Evolutionary conservation across 2,113 vertebrate species (phyloP).

Genomic region (Bombycilla garrulus): DNA sequence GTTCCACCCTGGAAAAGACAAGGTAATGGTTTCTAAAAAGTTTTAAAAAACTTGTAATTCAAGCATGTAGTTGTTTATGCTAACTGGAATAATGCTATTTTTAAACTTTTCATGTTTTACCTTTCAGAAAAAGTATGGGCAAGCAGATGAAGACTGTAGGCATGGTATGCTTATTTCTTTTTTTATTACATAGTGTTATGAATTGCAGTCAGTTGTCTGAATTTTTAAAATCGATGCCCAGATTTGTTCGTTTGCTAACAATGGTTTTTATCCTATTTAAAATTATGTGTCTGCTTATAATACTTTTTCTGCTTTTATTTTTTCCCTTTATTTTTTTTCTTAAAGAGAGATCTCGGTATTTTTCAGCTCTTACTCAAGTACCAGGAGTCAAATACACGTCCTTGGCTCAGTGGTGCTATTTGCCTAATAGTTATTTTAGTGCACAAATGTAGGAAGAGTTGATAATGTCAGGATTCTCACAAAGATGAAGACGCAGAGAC

Average conservation of each 20-base stretch:
- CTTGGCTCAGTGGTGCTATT: not conserved
- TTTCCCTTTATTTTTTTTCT: rapidly evolving
- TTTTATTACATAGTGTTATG: conserved; percentile 33
- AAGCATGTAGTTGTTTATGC: conserved; percentile 30
- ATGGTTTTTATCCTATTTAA: not conserved
- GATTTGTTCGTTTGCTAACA: conserved; percentile 4
- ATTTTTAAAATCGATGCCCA: conserved; percentile 10
- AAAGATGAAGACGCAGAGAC: not conserved
- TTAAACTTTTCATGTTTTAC: conserved; percentile 64
- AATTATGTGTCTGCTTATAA: not conserved
- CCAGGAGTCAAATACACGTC: not conserved
- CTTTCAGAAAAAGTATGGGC: conserved; percentile 97
- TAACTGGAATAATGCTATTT: conserved; percentile 46
- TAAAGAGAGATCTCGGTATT: not conserved
- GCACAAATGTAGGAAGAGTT: not conserved
- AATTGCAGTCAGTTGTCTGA: conserved; percentile 33
- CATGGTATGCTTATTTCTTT: conserved; percentile 84
- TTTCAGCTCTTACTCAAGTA: not conserved
- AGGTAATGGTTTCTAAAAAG: not conserved
- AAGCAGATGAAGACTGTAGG: conserved; percentile 98
- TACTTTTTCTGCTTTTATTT: not conserved
- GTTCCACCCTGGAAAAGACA: not conserved
- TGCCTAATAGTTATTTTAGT: not conserved
- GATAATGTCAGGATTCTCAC: not conserved
- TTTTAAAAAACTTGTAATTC: not conserved